phyloP scores from a whole-genome alignment of 2,797 vertebrate species.

The Cheirogaleus major region DNA sequence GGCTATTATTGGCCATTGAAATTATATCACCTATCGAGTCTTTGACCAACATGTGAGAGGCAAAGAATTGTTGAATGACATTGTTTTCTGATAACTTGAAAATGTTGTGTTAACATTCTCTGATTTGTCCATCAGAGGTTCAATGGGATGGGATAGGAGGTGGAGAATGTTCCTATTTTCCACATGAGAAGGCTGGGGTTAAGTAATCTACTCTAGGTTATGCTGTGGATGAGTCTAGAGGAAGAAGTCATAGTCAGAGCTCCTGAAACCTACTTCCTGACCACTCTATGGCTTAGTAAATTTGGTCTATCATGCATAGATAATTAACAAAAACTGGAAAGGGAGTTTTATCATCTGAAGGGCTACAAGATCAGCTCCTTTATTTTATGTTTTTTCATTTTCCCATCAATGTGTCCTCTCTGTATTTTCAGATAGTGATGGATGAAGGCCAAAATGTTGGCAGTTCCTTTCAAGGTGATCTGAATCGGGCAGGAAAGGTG shows the following conservation, averaged over 20 bases:
- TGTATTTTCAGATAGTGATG: conserved; percentile 72
- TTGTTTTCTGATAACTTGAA: background rate
- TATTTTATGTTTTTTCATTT: conserved; percentile 39
- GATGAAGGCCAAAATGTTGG: conserved; percentile 77
- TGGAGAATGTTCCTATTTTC: background rate
- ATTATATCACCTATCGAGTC: background rate
- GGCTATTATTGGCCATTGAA: background rate
- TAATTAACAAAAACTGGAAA: background rate
- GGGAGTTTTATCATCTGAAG: background rate
- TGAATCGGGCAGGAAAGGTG: conserved; percentile 69
- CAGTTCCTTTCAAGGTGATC: conserved; percentile 74
- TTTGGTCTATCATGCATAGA: background rate
- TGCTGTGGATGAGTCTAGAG: background rate
- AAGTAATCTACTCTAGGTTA: background rate
- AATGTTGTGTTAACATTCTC: background rate
- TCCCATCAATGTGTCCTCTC: background rate
- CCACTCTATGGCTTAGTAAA: background rate
- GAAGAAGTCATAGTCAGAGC: background rate
- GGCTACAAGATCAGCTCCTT: background rate
- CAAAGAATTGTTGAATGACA: background rate
- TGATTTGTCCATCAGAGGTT: background rate
- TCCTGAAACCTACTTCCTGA: background rate
- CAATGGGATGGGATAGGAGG: background rate
- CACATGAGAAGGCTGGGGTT: background rate
- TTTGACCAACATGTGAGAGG: background rate